Percentiles rank a stretch among this genome's conserved stretches.
These are phyloP conservation scores for Passerina amoena DNA, from an alignment of 2,113 vertebrate genomes.

Conservation along the genomic window DNA sequence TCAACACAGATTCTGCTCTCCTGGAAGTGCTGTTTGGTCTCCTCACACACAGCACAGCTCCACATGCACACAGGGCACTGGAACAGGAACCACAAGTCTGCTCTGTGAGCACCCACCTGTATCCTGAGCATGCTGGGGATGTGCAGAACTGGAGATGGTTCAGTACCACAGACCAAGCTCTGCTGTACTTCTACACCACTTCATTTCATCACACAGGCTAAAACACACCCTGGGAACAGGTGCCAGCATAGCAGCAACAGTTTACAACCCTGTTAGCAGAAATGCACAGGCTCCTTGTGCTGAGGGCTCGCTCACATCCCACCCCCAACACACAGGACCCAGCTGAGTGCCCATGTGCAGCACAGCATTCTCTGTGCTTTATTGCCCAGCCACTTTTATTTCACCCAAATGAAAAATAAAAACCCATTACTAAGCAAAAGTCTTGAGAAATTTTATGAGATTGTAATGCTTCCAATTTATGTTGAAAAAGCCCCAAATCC, in stretches of 20 bases:
- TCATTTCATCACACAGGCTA: background rate
- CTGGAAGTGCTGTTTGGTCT: background rate
- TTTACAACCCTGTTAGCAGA: background rate
- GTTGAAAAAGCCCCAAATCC: constrained; percentile 15
- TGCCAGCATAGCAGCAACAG: background rate
- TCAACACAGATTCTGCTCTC: background rate
- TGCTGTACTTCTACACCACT: background rate
- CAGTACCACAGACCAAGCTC: background rate
- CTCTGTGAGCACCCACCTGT: background rate
- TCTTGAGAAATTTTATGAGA: constrained; percentile 41
- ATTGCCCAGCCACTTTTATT: background rate
- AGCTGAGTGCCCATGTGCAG: background rate
- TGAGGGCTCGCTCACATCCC: fast-evolving
- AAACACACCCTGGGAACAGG: background rate
- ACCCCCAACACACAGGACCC: fast-evolving
- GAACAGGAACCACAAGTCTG: background rate
- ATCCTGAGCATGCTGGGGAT: fast-evolving
- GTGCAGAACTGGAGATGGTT: fast-evolving
- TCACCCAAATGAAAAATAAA: constrained; percentile 52
- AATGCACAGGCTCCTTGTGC: fast-evolving
- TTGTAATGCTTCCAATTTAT: constrained; percentile 28
- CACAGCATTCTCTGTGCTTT: background rate
- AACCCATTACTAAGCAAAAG: constrained; percentile 38
- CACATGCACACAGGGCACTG: fast-evolving
- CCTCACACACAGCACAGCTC: background rate